Percentiles rank a stretch among this genome's conserved stretches.
Evolutionary conservation across 2,113 vertebrate species (phyloP).

Genomic region (Orcinus orca): DNA sequence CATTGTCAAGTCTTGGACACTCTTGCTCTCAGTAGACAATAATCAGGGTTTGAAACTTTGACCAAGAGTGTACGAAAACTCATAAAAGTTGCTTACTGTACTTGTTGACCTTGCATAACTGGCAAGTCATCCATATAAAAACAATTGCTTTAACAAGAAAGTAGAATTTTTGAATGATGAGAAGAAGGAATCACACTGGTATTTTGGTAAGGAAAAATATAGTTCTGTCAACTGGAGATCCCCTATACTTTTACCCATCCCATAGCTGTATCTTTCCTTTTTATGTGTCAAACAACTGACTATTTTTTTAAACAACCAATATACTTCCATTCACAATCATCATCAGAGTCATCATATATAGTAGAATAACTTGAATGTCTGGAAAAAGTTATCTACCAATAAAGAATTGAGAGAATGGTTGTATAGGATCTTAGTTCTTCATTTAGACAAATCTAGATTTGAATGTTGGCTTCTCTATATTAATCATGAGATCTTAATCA

Average conservation of each 20-base stretch:
- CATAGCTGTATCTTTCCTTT: background rate
- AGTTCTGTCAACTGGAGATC: background rate
- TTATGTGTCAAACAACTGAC: background rate
- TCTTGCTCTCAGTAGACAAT: background rate
- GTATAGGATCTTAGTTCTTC: background rate
- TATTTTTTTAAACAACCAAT: background rate
- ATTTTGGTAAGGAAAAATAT: background rate
- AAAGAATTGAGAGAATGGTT: background rate
- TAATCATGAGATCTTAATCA: background rate
- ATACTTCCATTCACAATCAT: background rate
- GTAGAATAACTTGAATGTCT: background rate
- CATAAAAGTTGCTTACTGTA: background rate
- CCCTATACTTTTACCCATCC: background rate
- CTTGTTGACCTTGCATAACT: background rate
- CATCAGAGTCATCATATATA: background rate
- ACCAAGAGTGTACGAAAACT: background rate
- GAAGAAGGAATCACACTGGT: background rate
- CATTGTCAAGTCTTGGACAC: background rate
- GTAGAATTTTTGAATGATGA: background rate
- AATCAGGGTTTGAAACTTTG: background rate
- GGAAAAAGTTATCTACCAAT: background rate
- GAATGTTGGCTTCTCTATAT: background rate
- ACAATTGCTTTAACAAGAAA: background rate
- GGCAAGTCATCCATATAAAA: background rate
- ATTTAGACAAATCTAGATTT: background rate